phyloP scores from a whole-genome alignment of 1,140 invertebrate genomes.

The Stegodyphus dumicola region DNA sequence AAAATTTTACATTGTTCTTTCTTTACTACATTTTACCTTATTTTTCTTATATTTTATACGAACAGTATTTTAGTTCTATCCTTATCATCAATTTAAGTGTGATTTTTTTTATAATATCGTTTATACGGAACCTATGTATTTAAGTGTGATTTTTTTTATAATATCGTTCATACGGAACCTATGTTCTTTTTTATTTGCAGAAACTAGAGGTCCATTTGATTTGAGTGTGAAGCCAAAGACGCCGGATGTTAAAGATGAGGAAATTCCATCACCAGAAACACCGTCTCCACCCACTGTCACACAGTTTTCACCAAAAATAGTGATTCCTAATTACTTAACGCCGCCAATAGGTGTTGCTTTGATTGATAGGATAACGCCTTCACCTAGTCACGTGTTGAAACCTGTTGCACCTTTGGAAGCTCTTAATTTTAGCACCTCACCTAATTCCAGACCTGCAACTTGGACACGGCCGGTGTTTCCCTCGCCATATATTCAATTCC shows the following conservation, averaged over 20 bases:
- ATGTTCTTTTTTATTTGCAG: conserved; percentile 29
- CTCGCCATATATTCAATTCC: conserved; percentile 64
- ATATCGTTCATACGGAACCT: no score
- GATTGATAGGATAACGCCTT: conserved; percentile 13
- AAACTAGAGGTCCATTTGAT: conserved; percentile 48
- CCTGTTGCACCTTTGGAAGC: conserved; percentile 22
- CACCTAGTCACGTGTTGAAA: conserved; percentile 34
- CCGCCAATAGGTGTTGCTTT: conserved; percentile 21
- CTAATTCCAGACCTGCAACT: neutral
- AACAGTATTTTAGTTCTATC: no score
- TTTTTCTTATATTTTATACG: no score
- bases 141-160: conserved; percentile 33
- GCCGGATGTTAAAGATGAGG: neutral
- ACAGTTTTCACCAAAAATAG: conserved; percentile 49
- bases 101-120: neutral
- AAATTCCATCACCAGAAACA: neutral
- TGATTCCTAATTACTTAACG: neutral
- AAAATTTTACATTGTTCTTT: no score
- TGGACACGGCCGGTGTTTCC: conserved; percentile 52
- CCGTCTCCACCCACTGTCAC: conserved; percentile 17
- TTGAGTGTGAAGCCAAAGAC: conserved; percentile 52
- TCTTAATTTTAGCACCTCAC: conserved; percentile 9
- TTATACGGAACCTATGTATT: neutral
- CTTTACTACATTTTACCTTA: no score
- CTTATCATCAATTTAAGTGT: no score